Percentiles rank a stretch among this genome's conserved stretches.
Evolutionary conservation across 2,888 invertebrate genomes (phyloP).

Genomic region (Lithophane semibrunnea): DNA sequence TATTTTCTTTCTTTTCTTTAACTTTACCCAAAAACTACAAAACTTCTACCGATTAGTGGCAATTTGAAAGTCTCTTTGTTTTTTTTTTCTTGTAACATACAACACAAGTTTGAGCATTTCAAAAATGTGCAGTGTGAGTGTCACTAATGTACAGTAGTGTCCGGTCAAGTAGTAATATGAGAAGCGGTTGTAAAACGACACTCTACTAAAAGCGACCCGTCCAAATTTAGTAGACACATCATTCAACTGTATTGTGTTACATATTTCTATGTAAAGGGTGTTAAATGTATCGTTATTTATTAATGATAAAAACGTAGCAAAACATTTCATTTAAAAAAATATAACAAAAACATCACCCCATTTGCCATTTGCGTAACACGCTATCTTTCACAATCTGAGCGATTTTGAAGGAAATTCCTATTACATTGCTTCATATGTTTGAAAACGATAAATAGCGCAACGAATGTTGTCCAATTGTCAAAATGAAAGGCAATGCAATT

Average conservation of each 20-base stretch:
- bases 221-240: constrained; percentile 79
- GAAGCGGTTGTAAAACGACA: constrained; percentile 75
- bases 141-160: constrained; percentile 60
- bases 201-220: constrained; percentile 84
- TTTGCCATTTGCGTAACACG: background rate
- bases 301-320: background rate
- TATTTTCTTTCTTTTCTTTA: background rate
- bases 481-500: background rate
- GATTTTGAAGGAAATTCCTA: background rate
- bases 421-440: background rate
- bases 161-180: constrained; percentile 70
- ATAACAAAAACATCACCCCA: background rate
- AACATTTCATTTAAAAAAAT: background rate
- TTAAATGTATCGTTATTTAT: constrained; percentile 25
- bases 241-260: constrained; percentile 74
- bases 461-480: background rate
- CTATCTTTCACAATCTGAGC: background rate
- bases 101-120: constrained; percentile 38
- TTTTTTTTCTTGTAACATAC: constrained; percentile 9
- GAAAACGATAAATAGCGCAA: background rate
- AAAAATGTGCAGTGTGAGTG: constrained; percentile 48
- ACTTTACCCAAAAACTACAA: background rate
- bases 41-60: constrained; percentile 4
- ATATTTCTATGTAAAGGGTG: constrained; percentile 67
- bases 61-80: background rate